Evolutionary conservation across 2,113 vertebrate genomes (phyloP).

Genomic region (Pelobates fuscus): DNA sequence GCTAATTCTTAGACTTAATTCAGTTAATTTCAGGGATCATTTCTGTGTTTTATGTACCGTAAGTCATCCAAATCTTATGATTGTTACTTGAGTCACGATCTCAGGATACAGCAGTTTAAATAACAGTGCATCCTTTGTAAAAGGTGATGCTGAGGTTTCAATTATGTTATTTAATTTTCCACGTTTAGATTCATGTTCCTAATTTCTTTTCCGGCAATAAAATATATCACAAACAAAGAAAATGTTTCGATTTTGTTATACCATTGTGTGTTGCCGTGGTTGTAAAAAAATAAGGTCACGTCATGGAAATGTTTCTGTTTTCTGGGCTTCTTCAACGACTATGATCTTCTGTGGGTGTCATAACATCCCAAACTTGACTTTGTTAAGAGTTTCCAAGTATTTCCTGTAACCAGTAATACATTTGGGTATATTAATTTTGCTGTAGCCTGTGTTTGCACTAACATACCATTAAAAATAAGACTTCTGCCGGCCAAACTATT

Average conservation of each 20-base stretch:
- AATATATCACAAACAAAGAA: conserved; percentile 3
- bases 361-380: conserved; percentile 11
- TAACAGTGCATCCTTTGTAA: background rate
- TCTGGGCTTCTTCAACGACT: conserved; percentile 18
- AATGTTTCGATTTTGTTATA: background rate
- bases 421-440: conserved; percentile 8
- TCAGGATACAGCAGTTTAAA: background rate
- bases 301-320: conserved; percentile 15
- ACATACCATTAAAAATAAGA: background rate
- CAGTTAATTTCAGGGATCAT: background rate
- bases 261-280: background rate
- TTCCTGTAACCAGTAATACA: conserved; percentile 36
- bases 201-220: background rate
- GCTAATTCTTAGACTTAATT: background rate
- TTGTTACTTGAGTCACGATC: background rate
- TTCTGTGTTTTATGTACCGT: background rate
- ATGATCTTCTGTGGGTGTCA: conserved; percentile 5
- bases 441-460: background rate
- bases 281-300: conserved; percentile 22
- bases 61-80: background rate
- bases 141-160: background rate
- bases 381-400: conserved; percentile 22
- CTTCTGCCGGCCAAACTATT: background rate
- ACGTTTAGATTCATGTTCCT: background rate
- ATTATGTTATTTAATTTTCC: background rate